Evolutionary conservation across 2,888 invertebrate species (phyloP), one percentile per base, ranked within the genome.

Genomic region (Temnothorax rugatulus): DNA sequence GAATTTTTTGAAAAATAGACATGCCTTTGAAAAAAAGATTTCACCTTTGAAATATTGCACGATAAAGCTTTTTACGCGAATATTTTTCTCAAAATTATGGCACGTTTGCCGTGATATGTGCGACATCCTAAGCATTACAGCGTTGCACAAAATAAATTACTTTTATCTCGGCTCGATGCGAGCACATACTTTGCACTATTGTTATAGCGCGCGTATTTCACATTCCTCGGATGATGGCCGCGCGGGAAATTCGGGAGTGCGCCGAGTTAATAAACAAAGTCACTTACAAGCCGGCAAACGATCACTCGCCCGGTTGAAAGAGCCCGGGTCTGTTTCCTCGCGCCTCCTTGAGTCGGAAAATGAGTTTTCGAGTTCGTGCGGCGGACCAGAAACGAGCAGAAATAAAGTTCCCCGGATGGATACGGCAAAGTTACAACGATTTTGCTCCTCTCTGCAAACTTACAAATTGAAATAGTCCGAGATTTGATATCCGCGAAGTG

Each of bases 261-360:
- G 41, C 9, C 41, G 57, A 34, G 21, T 79, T 79, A 79, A 69
- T 69, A 79, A 79, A 79, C 71, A 71, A 79, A 71, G 57, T 71
- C 71, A 71, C 47, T 79, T 47, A 57, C 47, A 38, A 38, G 69
- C 44, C 4, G 25, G 44, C 79, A 34, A 59, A 54, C 59, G 71
- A 47, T 59, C 25, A 13, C 57, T 34, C 34, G 64, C 15, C 11
- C 25, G 57, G 57, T 47, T 59, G 79, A 79, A 38, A 73, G 47
- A 71, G 79, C 34, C 34, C 73, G 7, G 47, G 47, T 4, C 47
- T 15, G 73, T 13, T 13, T 54, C n/a, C 41, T 44, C 73, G 71
- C 79, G 79, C 79, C 79, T 81, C 79, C 79, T 71, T 81, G 73
- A 11, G 21, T 71, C 79, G 79, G 79, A 81, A 81, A 81, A 81